Evolutionary conservation across 2,797 vertebrate species (phyloP).

Genomic region (Chrysocyon brachyurus): DNA sequence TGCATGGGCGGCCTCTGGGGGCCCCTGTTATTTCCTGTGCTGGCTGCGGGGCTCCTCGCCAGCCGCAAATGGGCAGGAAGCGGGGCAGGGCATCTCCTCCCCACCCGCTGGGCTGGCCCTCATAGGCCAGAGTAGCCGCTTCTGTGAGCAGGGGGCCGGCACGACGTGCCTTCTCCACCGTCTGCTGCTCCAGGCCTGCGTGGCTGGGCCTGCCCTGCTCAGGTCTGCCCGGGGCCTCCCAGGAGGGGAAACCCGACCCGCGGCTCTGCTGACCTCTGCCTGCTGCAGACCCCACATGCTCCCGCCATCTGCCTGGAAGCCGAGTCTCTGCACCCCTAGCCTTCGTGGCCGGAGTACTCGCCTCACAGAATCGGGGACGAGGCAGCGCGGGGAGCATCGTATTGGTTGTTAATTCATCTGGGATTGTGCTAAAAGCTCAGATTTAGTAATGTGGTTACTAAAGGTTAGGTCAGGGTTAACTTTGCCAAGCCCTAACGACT

Average conservation of each 20-base stretch:
- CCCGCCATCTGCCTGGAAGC: neutral
- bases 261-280: neutral
- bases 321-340: neutral
- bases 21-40: constrained; percentile 84
- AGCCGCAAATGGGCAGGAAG: constrained; percentile 77
- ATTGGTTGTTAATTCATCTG: neutral
- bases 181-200: neutral
- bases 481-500: neutral
- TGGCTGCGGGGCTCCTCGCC: constrained; percentile 78
- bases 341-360: neutral
- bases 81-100: constrained; percentile 73
- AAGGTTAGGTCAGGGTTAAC: neutral
- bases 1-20: constrained; percentile 71
- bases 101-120: constrained; percentile 59
- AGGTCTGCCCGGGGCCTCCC: neutral
- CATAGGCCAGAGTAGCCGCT: constrained; percentile 9
- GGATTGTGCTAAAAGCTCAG: neutral
- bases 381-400: neutral
- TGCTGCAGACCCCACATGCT: neutral
- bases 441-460: neutral
- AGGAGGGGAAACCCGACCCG: neutral
- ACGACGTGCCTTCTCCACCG: accelerated
- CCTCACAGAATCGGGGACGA: neutral
- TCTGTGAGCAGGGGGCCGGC: neutral
- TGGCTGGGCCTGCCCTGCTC: neutral